Evolutionary conservation across 2,888 invertebrate genomes (phyloP).

Genomic region (Troilus luridus): DNA sequence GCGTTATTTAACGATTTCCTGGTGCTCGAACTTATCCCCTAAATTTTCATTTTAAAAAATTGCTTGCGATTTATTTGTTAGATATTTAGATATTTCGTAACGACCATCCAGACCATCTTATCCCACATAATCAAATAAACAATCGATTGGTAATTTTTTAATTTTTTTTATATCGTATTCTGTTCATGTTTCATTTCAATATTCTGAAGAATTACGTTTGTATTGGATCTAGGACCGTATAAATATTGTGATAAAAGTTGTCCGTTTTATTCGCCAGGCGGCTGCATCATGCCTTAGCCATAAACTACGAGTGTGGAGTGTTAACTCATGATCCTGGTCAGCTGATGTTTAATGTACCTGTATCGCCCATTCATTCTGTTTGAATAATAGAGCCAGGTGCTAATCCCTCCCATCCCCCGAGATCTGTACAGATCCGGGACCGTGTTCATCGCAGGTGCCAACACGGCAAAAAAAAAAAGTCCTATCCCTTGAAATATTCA

Average conservation of each 20-base stretch:
- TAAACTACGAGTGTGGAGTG: neutral
- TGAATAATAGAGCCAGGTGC: conserved; percentile 8
- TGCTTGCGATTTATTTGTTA: too few relatives aligned
- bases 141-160: too few relatives aligned
- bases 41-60: too few relatives aligned
- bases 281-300: neutral
- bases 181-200: too few relatives aligned
- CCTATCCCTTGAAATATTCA: neutral
- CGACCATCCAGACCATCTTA: too few relatives aligned
- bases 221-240: too few relatives aligned
- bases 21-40: too few relatives aligned
- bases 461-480: neutral
- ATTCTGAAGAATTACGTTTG: too few relatives aligned
- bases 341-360: neutral
- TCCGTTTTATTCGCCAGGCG: neutral
- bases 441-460: neutral
- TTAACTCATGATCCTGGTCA: neutral
- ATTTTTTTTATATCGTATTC: too few relatives aligned
- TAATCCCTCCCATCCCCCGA: neutral
- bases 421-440: neutral
- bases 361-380: neutral
- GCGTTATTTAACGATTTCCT: too few relatives aligned
- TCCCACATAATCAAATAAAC: too few relatives aligned
- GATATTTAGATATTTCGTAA: too few relatives aligned
- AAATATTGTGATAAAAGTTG: neutral